Percentiles rank a stretch among this genome's conserved stretches.
Evolutionary conservation across 2,888 invertebrate species (phyloP).

Genomic region (Steinernema hermaphroditum): DNA sequence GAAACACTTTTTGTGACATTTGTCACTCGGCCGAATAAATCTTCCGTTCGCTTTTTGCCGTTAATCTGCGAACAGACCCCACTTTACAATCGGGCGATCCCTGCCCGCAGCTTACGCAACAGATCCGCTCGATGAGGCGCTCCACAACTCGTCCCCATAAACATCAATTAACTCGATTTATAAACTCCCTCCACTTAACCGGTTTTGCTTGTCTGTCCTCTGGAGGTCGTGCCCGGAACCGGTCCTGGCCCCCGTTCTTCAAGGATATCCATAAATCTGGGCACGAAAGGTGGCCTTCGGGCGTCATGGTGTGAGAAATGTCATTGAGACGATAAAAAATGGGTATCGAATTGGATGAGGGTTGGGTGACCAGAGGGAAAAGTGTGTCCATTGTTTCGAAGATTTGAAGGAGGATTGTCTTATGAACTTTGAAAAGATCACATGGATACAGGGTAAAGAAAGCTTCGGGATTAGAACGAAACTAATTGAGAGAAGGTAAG

Average conservation of each 20-base stretch:
- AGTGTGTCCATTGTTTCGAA: too few species aligned
- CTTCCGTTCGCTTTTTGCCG: constrained; percentile 12
- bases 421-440: too few species aligned
- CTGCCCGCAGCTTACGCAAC: constrained; percentile 11
- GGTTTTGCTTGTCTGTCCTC: background rate
- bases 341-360: too few species aligned
- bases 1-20: constrained; percentile 13
- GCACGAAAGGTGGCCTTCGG: background rate
- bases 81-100: background rate
- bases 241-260: constrained; percentile 1
- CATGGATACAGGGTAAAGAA: too few species aligned
- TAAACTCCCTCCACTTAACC: constrained; percentile 29
- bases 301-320: too few species aligned
- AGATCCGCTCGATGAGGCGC: too few species aligned
- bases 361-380: too few species aligned
- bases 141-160: constrained; percentile 4
- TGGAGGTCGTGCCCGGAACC: background rate
- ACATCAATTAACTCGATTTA: constrained; percentile 31
- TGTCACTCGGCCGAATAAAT: background rate
- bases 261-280: constrained; percentile 22
- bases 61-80: constrained; percentile 13
- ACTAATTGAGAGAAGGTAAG: too few species aligned
- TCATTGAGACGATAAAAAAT: too few species aligned
- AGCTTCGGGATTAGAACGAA: too few species aligned
- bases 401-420: too few species aligned